Evolutionary conservation across 2,113 vertebrate genomes (phyloP).

Genomic region (Hoplias malabaricus): DNA sequence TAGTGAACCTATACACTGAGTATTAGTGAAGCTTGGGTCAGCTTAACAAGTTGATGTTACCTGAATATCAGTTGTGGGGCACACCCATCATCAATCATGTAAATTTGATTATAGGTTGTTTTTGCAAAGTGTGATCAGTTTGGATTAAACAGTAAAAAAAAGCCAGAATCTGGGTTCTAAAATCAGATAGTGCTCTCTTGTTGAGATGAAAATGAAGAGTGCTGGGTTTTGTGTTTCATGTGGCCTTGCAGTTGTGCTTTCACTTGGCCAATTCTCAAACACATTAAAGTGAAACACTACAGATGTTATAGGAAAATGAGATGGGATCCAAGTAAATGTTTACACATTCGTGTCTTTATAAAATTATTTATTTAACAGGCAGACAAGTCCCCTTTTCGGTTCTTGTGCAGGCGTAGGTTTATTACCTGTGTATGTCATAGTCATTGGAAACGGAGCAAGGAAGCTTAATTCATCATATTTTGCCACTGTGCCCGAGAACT

Average conservation of each 20-base stretch:
- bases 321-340: constrained; percentile 29
- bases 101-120: too few relatives aligned
- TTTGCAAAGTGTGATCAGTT: constrained; percentile 1
- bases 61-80: neutral
- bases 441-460: constrained; percentile 11
- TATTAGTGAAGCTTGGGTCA: neutral
- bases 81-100: neutral
- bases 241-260: neutral
- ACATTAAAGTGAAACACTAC: constrained; percentile 31
- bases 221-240: neutral
- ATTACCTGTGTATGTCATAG: constrained; percentile 20
- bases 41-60: neutral
- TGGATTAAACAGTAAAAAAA: neutral
- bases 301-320: constrained; percentile 37
- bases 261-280: neutral
- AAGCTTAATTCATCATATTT: constrained; percentile 32
- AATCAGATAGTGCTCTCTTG: neutral
- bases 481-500: constrained; percentile 21
- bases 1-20: too few relatives aligned
- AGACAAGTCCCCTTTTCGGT: constrained; percentile 22
- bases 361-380: constrained; percentile 33
- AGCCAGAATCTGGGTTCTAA: neutral
- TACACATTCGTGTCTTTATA: constrained; percentile 29
- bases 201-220: neutral
- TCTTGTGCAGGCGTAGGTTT: constrained; percentile 16